Base-by-base conservation (phyloP, 2,888 invertebrate genomes). In the Pterostichus madidus region DNA sequence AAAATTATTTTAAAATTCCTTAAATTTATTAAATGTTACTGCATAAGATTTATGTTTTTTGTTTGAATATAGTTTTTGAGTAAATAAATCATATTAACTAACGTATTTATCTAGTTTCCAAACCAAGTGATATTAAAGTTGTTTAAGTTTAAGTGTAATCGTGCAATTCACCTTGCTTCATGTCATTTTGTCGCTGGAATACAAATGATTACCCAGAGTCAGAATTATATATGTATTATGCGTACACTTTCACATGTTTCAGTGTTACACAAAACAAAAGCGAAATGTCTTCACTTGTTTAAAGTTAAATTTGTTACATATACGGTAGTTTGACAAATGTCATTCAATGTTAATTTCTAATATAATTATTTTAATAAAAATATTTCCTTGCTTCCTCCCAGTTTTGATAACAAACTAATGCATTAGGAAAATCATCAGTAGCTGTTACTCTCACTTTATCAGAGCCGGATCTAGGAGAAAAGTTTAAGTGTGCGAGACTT, bases 201-300 rank as follows among this genome's bases (percentile, higher is more conserved):
- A 76, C 53, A n/a, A 76, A 76, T 53, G 35, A 53, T 53, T 61
- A 15, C 35, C 73, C 11, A 71, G 24, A 24, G 10, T 4, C 7
- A 44, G 8, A 35, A 56, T 52, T 35, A 76, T 76, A 31, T 76
- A 53, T 76, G 76, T 76, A 76, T 56, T 11, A 52, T 76, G 32
- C 53, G 76, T 76, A 39, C 35, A 52, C 76, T 76, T 76, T 76
- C 76, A 76, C 76, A 76, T 76, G 52, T 52, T 35, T 35, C n/a
- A 53, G 53, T 76, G 39, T 76, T 76, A 56, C 76, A 76, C 76
- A 76, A 75, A 76, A 76, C 76, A 76, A 76, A 76, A 76, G 56
- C 76, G 76, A 76, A 76, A 76, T 76, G 35, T 76, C 49, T 56
- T 39, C 39, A 71, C 44, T 44, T 17, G n/a, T 71, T 71, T 71